Base-by-base conservation (phyloP, 2,888 invertebrate genomes). In the Ethmia dodecea region DNA sequence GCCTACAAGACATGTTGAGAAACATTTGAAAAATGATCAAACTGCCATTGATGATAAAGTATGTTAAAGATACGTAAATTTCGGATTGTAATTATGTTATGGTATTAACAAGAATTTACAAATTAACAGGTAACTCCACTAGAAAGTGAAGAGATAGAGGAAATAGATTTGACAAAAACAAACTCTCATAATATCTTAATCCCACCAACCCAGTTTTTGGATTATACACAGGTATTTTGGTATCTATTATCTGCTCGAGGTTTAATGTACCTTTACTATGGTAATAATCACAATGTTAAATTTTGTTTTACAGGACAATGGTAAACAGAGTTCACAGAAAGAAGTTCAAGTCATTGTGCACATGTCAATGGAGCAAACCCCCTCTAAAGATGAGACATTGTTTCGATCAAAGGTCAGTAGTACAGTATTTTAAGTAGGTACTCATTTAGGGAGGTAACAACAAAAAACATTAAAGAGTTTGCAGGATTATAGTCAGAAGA, bases 201-300 rank as follows among this genome's bases (percentile, higher is more conserved):
- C 11, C 81, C 83, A 22, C 81, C 81, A 5, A 57, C 75, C 22
- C 76, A 72, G 41, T 83, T 78, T 42, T 35, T 71, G 41, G 83
- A 81, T 43, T 42, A 48, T 8, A 47, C 59, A 24, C 53, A 65
- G 58, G 67, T 66, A 35, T 15, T 27, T 9, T 31, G 20, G 37
- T 24, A 20, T 9, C 20, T 2, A 20, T 20, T 20, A 20, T 20
- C 1, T 8, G 20, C 20, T 6, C 20, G 20, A 20, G 9, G 9
- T 20, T 3, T 9, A 20, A 6, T 20, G 8, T 20, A 20, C 8
- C 20, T 6, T 9, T 3, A 9, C 20, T 20, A 9, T 20, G 9
- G 6, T 20, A 20, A 6, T 3, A 9, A 20, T 8, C 8, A 8
- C 20, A 20, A 3, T 3, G 2, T 2, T 3, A 20, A 16, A 3